A percentile compares a stretch with the other conserved stretches of the same genome.
Conservation (phyloP, 2,888 invertebrate genomes). For the Erynnis tages region DNA sequence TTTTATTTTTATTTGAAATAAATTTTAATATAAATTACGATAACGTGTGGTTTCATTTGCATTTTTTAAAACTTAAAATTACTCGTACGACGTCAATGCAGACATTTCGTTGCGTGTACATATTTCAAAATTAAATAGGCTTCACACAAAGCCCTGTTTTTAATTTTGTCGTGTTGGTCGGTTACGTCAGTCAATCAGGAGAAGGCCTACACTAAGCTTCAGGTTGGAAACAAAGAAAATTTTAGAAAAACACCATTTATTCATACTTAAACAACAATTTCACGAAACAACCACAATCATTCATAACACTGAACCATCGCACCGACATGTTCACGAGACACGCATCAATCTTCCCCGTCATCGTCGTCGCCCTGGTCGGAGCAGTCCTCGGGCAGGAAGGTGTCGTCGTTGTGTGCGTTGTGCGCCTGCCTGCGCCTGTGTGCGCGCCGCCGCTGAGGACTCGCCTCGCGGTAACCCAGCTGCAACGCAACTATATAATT, state of each 20-base stretch:
- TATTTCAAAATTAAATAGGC: no score
- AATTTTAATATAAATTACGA: constrained; percentile 33
- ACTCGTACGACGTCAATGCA: background rate
- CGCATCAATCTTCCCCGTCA: background rate
- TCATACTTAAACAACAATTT: no score
- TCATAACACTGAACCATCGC: no score
- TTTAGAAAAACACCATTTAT: no score
- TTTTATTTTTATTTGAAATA: constrained; percentile 42
- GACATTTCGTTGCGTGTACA: no score
- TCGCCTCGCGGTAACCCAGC: constrained; percentile 38
- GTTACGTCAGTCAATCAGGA: no score
- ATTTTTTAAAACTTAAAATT: background rate
- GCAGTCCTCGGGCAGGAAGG: constrained; percentile 63
- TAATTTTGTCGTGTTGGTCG: no score
- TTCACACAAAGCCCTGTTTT: no score
- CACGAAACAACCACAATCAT: no score
- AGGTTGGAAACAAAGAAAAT: no score
- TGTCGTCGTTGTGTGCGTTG: constrained; percentile 59
- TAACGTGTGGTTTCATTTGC: background rate
- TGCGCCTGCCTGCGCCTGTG: constrained; percentile 38
- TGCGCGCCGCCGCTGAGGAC: constrained; percentile 36
- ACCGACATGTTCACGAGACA: no score
- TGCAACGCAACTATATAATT: background rate
- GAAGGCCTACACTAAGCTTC: no score
- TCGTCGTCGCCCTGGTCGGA: constrained; percentile 52